Evolutionary conservation across 2,797 vertebrate genomes (phyloP), one percentile per base, ranked within the genome.

Genomic region (Macropus fuliginosus): DNA sequence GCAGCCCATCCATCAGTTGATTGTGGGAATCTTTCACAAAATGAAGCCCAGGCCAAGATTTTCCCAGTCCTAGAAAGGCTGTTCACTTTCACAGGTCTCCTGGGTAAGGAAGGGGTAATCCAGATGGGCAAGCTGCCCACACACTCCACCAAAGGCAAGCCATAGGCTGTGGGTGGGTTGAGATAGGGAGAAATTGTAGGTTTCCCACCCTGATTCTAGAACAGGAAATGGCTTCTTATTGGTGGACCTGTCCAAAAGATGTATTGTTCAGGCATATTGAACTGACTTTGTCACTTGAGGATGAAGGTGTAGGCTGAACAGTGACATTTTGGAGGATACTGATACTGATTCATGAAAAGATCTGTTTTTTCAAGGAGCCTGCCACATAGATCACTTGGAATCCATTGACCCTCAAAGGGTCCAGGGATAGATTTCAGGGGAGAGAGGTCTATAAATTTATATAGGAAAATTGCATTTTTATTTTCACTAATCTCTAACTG

Each of bases 21-120:
- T 94, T 97, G 96, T 98, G 98, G 98, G 98, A 98, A 98, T 96
- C 62, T 92, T 55, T 95, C 56, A 31, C 54, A 40, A 11, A 1
- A 40, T 4, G 1, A 95, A 92, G 59, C 54, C 66, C 94, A 28
- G 91, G 97, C 95, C 95, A 96, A 54, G 90, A 74, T 3, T 74
- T 97, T 93, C n/a, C 54, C 92, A 91, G 98, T 96, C 46, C 94
- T 66, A 55, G 94, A 92, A 46, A 50, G 89, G 14, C 66, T 34
- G 18, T 46, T 55, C 96, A 95, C 54, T 97, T 87, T 91, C 0
- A 94, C 54, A 87, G 94, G 95, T 96, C 95, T 92, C n/a, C 24
- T 16, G 56, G 55, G 56, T 91, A 0, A 0, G 91, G 46, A 8
- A 1, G 56, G 21, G 24, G 1, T 28, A 52, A 95, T 54, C 50